A percentile compares a stretch with the other conserved stretches of the same genome.
Conservation (phyloP, 35 echinoderm and acorn worm genomes). For the Nesometra sesokonis region DNA sequence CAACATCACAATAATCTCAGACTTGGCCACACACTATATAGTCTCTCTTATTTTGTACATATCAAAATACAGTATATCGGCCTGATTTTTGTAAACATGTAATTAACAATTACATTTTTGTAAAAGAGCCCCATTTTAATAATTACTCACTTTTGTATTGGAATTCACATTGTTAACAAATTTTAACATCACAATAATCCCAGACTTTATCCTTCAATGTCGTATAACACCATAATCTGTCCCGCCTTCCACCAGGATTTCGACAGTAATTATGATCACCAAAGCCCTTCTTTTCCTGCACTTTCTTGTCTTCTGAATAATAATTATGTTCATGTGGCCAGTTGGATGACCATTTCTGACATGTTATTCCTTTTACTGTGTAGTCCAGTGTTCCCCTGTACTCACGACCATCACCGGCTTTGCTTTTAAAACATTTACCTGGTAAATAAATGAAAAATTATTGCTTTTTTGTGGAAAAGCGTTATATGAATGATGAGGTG, state of each 20-base stretch:
- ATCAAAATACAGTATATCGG: no score
- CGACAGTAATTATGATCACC: conserved; percentile 87
- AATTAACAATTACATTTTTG: no score
- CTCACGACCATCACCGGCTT: conserved; percentile 56
- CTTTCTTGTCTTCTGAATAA: conserved; percentile 24
- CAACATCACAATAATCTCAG: conserved; percentile 77
- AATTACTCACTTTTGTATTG: no score
- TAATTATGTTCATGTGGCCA: conserved; percentile 76
- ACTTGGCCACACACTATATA: no score
- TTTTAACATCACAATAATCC: conserved; percentile 74
- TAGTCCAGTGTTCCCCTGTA: conserved; percentile 75
- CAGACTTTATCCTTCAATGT: conserved; percentile 59
- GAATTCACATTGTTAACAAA: conserved; percentile 45
- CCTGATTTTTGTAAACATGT: no score
- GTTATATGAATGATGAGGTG: no score
- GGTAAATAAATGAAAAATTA: no score
- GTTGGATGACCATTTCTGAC: conserved; percentile 72
- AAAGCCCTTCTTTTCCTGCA: conserved; percentile 56
- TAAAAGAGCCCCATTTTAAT: no score
- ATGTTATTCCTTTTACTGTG: conserved; percentile 65
- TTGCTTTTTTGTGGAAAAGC: no score
- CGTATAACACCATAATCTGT: conserved; percentile 85
- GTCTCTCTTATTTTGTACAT: no score
- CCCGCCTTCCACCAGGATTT: conserved; percentile 59
- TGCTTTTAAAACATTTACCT: conserved; percentile 58